Conservation (phyloP, 1,140 invertebrate genomes). For the Drosophila mauritiana region DNA sequence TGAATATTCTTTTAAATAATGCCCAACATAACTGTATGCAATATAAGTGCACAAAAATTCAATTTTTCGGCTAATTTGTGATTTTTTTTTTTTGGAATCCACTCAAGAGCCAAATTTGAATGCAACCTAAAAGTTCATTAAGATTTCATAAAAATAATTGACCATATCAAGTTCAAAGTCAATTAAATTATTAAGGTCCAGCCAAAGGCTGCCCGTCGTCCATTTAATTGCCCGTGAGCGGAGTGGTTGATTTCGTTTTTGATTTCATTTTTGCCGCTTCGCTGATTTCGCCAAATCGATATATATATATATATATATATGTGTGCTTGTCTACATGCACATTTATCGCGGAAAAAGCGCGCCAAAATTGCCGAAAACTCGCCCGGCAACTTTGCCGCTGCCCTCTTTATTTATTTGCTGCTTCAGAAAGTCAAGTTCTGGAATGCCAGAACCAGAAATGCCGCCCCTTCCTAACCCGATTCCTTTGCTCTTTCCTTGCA, state of each 20-base stretch:
- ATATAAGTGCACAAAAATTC: not conserved
- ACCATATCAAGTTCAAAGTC: conserved; percentile 7
- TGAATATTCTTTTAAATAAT: too few species aligned
- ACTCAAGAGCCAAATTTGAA: not conserved
- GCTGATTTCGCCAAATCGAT: conserved; percentile 45
- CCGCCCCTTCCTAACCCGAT: conserved; percentile 26
- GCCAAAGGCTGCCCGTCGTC: conserved; percentile 35
- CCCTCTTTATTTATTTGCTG: conserved; percentile 4
- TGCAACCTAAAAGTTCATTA: not conserved
- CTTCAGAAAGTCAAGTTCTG: conserved; percentile 22
- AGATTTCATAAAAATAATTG: conserved; percentile 3
- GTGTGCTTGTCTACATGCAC: conserved; percentile 3
- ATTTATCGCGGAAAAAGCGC: conserved; percentile 55
- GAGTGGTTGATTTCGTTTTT: conserved; percentile 28
- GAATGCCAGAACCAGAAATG: conserved; percentile 40
- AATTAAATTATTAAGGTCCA: conserved; percentile 25
- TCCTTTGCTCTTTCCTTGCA: conserved; percentile 35
- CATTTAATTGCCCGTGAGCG: conserved; percentile 28
- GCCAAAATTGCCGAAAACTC: conserved; percentile 62
- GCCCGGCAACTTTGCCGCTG: conserved; percentile 50
- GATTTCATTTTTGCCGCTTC: conserved; percentile 70
- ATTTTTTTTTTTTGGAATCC: not conserved
- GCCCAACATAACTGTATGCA: too few species aligned
- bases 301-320: conserved; percentile 2
- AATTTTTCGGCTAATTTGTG: not conserved